Conservation (phyloP, 2,888 invertebrate species). For the Mythimna impura region DNA sequence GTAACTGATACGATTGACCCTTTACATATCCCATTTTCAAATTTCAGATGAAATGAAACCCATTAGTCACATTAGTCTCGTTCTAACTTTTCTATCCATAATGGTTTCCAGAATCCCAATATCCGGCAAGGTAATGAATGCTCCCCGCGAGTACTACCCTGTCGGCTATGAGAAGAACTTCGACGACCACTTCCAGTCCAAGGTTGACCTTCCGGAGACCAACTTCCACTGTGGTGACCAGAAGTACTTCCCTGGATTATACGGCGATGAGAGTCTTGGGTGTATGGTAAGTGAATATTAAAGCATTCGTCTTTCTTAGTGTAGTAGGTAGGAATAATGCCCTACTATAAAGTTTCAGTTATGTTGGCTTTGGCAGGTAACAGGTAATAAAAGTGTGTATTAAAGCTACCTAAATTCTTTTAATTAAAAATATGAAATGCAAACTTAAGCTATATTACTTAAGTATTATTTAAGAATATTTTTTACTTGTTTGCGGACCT, state of each 20-base stretch:
- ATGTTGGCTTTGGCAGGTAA: too few relatives aligned
- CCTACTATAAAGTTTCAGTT: too few relatives aligned
- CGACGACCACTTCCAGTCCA: constrained; percentile 96
- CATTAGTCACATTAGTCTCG: too few relatives aligned
- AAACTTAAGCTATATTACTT: too few relatives aligned
- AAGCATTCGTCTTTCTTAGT: not conserved
- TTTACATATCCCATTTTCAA: not conserved
- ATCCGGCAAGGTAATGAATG: constrained; percentile 95
- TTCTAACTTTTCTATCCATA: not conserved
- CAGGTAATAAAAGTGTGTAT: too few relatives aligned
- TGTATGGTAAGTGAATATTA: constrained; percentile 93
- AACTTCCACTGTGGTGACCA: constrained; percentile 96
- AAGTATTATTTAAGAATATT: too few relatives aligned
- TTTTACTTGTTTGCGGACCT: too few relatives aligned
- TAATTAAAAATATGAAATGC: too few relatives aligned
- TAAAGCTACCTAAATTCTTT: too few relatives aligned
- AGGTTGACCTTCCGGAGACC: constrained; percentile 95
- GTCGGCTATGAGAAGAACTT: constrained; percentile 97
- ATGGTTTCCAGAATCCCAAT: constrained; percentile 79
- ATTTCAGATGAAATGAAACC: not conserved
- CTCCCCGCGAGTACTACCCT: constrained; percentile 96
- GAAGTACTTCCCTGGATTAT: constrained; percentile 97
- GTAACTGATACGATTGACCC: too few relatives aligned
- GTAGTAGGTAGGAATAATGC: too few relatives aligned
- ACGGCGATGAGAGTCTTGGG: constrained; percentile 96